Base-by-base conservation (phyloP, 2,797 vertebrate species). In the Rhincodon typus region DNA sequence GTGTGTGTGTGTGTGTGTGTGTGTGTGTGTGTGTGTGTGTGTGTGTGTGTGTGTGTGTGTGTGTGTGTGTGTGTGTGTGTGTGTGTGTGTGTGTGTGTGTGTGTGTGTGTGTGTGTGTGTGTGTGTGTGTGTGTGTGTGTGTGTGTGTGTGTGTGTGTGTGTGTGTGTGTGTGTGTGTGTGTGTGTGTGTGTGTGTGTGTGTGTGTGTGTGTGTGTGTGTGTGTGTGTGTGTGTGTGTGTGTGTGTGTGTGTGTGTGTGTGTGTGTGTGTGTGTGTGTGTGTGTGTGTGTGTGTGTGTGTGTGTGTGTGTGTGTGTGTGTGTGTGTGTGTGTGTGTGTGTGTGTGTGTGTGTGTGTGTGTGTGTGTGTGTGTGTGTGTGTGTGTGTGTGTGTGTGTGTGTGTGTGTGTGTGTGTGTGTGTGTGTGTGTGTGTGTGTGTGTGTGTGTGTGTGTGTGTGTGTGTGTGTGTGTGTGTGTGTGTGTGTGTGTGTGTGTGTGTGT, bases 91-190 rank as follows among this genome's bases (percentile, higher is more conserved):
- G 69, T 70, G 69, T 70, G 69, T 70, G 69, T 90, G 87, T 90
- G 87, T 90, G 87, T 19, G 5, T 90, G 38, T 90, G 38, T 90
- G 38, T 90, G 87, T 90, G 87, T 19, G 34, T 46, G 87, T 90
- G 38, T 57, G 87, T 57, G 87, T 90, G 17, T 90, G 87, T 90
- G 87, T 90, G 87, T 42, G 87, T 21, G 87, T 90, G 87, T 90
- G 87, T 17, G 34, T 90, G 87, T 90, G 57, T 70, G 69, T 70
- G 69, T 70, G 69, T 70, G 69, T 70, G 69, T 70, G 69, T 70
- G 69, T 70, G 23, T 70, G 69, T 70, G 69, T 70, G 69, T 70
- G 69, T 70, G 69, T 70, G 69, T 23, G 69, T 70, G 69, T 70
- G 69, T 70, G 23, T 70, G 69, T 70, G 69, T 70, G 69, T 70